These are phyloP conservation scores for Cynopterus sphinx DNA, from an alignment of 2,797 vertebrate species.

Conservation along the genomic window DNA sequence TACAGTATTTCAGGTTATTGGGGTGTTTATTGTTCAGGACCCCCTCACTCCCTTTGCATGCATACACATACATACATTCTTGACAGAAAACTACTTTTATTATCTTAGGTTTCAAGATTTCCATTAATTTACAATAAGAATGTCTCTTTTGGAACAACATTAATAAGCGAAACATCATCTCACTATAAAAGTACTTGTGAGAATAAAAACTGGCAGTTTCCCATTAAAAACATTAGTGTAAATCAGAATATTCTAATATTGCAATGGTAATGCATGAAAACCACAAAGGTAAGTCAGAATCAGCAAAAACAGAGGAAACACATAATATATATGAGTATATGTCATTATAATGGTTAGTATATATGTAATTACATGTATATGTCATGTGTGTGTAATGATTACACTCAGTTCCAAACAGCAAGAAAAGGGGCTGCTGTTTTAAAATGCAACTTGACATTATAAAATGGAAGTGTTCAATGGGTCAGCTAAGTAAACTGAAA, in stretches of 20 bases:
- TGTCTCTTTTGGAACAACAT: not conserved
- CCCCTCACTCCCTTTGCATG: not conserved
- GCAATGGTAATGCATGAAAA: not conserved
- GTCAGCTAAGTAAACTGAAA: not conserved
- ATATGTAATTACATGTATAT: not conserved
- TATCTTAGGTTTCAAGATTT: constrained; percentile 36
- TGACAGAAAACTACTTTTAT: not conserved
- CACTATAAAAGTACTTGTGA: not conserved
- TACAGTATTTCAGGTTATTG: not conserved
- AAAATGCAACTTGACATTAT: not conserved
- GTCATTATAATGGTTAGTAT: not conserved
- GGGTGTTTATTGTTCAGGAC: not conserved
- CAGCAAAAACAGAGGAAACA: not conserved
- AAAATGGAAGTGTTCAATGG: not conserved
- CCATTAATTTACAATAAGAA: constrained; percentile 9
- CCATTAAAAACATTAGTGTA: not conserved
- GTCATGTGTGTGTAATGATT: not conserved
- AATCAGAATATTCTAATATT: not conserved
- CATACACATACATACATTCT: not conserved
- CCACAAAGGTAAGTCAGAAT: not conserved
- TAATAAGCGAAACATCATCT: not conserved
- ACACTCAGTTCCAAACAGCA: not conserved
- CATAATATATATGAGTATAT: not conserved
- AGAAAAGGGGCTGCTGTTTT: not conserved
- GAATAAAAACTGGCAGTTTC: not conserved